A percentile compares a stretch with the other conserved stretches of the same genome.
Evolutionary conservation across 2,113 vertebrate genomes (phyloP).

Genomic region (Takifugu bimaculatus): DNA sequence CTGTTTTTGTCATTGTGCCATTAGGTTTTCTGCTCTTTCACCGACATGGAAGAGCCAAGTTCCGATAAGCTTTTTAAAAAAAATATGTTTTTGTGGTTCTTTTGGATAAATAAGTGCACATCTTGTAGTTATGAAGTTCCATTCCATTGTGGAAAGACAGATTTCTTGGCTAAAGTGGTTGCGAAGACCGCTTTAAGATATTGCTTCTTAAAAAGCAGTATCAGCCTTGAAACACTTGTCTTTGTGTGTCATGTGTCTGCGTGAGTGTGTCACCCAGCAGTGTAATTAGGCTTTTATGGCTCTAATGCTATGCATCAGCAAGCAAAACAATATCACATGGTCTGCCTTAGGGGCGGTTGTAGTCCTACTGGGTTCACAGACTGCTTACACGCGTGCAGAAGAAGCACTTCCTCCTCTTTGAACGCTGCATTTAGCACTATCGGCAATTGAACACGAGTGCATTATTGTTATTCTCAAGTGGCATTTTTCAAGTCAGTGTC

Average conservation of each 20-base stretch:
- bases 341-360: background rate
- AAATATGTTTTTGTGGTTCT: no score
- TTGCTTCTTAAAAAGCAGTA: no score
- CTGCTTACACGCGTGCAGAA: conserved; percentile 52
- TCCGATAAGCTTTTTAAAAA: no score
- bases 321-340: conserved; percentile 41
- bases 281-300: conserved; percentile 54
- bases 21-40: no score
- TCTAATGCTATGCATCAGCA: conserved; percentile 38
- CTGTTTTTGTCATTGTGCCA: no score
- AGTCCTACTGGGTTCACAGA: conserved; percentile 25
- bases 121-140: background rate
- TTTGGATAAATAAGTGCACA: background rate
- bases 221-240: conserved; percentile 1
- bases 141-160: conserved; percentile 11
- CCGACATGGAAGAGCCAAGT: no score
- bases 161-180: conserved; percentile 25
- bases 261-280: conserved; percentile 8
- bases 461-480: conserved; percentile 36
- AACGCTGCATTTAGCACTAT: conserved; percentile 36
- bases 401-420: background rate
- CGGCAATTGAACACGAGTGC: conserved; percentile 31
- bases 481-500: conserved; percentile 27
- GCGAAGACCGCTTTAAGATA: no score
- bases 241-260: conserved; percentile 6